These are phyloP conservation scores for Drosophila birchii DNA, from an alignment of 2,888 invertebrate species.

Conservation along the genomic window DNA sequence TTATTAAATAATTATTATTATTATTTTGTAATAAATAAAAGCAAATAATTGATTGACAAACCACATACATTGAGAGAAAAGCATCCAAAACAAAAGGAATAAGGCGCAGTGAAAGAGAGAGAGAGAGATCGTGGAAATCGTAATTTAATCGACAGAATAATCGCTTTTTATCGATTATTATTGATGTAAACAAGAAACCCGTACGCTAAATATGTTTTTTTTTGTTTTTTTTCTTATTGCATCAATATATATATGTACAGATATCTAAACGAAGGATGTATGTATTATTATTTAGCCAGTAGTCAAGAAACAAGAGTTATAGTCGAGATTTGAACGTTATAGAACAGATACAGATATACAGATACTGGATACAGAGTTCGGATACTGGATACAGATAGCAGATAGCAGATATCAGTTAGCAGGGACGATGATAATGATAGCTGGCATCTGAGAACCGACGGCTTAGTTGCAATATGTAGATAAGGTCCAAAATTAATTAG, in stretches of 20 bases:
- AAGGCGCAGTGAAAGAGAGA: not conserved
- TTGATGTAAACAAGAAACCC: slow-evolving; percentile 11
- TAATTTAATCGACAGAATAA: slow-evolving; percentile 8
- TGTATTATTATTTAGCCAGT: slow-evolving; percentile 51
- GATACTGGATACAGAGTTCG: slow-evolving; percentile 6
- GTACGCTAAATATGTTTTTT: slow-evolving; percentile 12
- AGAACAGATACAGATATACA: slow-evolving; percentile 11
- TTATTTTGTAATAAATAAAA: slow-evolving; percentile 73
- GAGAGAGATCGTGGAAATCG: slow-evolving; percentile 5
- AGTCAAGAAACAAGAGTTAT: slow-evolving; percentile 21
- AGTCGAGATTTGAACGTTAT: slow-evolving; percentile 6
- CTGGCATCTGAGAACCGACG: slow-evolving; percentile 54
- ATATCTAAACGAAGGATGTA: slow-evolving; percentile 43
- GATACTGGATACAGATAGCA: slow-evolving; percentile 3
- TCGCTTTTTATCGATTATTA: slow-evolving; percentile 11
- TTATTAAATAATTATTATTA: slow-evolving; percentile 66
- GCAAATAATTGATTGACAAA: slow-evolving; percentile 43
- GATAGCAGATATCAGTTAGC: slow-evolving; percentile 1
- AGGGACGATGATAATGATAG: slow-evolving; percentile 7
- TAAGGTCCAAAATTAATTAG: slow-evolving; percentile 53
- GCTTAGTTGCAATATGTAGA: slow-evolving; percentile 79
- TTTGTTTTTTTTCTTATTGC: slow-evolving; percentile 29
- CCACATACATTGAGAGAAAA: slow-evolving; percentile 11
- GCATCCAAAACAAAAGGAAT: slow-evolving; percentile 11
- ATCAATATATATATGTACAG: slow-evolving; percentile 39